Evolutionary conservation across 2,888 invertebrate species (phyloP).

Genomic region (Crematogaster levior): DNA sequence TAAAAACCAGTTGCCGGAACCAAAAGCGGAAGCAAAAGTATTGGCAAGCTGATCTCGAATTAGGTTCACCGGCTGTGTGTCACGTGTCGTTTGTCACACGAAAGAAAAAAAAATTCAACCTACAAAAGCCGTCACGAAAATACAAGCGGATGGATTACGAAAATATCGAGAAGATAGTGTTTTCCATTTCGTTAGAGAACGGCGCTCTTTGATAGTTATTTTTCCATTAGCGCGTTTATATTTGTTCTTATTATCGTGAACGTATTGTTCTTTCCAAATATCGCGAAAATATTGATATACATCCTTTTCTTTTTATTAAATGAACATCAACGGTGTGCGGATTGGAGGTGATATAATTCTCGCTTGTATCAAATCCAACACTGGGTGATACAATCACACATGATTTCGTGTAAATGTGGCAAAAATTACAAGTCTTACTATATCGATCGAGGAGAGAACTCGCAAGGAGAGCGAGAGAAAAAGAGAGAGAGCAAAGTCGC

Average conservation of each 20-base stretch:
- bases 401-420: not conserved
- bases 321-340: not conserved
- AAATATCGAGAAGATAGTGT: not conserved
- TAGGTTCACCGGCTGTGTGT: conserved; percentile 40
- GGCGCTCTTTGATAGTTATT: not conserved
- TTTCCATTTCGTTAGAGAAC: conserved; percentile 3
- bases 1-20: conserved; percentile 17
- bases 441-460: conserved; percentile 15
- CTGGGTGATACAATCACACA: too few relatives aligned
- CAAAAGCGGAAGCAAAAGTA: conserved; percentile 57
- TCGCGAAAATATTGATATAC: not conserved
- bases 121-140: conserved; percentile 39
- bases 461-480: not conserved
- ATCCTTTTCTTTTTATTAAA: not conserved
- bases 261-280: not conserved
- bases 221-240: not conserved
- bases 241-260: not conserved
- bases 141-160: conserved; percentile 29
- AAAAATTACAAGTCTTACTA: conserved; percentile 24
- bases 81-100: conserved; percentile 64
- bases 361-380: not conserved
- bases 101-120: conserved; percentile 23
- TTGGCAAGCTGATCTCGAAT: conserved; percentile 51
- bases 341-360: not conserved
- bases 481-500: conserved; percentile 38